Evolutionary conservation across 2,113 vertebrate species (phyloP), one percentile per base, ranked within the genome.

Genomic region (Eulemur macaco): DNA sequence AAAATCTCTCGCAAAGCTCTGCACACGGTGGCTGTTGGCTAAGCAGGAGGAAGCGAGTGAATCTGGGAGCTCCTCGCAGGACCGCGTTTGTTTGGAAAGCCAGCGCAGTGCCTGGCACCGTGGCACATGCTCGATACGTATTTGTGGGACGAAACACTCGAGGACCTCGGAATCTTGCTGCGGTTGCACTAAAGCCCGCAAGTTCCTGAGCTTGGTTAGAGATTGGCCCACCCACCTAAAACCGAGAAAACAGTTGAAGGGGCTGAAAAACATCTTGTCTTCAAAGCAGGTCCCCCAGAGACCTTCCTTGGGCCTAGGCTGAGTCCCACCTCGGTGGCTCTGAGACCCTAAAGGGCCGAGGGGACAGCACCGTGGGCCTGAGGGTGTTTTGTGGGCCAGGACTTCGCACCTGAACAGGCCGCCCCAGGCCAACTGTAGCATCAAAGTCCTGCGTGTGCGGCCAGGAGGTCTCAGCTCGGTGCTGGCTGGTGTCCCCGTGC

Each of bases 361-460:
- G 42, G 45, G 27, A 2, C 21, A 1, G 25, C 31, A 0, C 78
- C 3, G 45, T 0, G 20, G 5, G 47, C 37, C 68, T 1, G 2
- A 23, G 74, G 4, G 6, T 25, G 20, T 27, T 76, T 47, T 2
- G 2, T 11, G 14, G 31, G 13, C 52, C 37, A 29, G 58, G 66
- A 8, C 56, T 73, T n/a, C 69, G 85, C 39, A 31, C 45, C 74
- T 4, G 39, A 27, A 58, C 17, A 20, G 50, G 21, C 15, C 12
- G n/a, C 54, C 50, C 0, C 27, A 58, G 69, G 31, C 34, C 58
- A 31, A 0, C 8, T 4, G 8, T 18, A 5, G 45, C 15, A 0
- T 29, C 12, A 4, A 34, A 45, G 17, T 0, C 18, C 73, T 60
- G 12, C 29, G 3, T 5, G 0, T 4, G 39, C 42, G 10, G 15